Evolutionary conservation across 2,797 vertebrate genomes (phyloP), one percentile per base, ranked within the genome.

Genomic region (Enoplosus armatus): DNA sequence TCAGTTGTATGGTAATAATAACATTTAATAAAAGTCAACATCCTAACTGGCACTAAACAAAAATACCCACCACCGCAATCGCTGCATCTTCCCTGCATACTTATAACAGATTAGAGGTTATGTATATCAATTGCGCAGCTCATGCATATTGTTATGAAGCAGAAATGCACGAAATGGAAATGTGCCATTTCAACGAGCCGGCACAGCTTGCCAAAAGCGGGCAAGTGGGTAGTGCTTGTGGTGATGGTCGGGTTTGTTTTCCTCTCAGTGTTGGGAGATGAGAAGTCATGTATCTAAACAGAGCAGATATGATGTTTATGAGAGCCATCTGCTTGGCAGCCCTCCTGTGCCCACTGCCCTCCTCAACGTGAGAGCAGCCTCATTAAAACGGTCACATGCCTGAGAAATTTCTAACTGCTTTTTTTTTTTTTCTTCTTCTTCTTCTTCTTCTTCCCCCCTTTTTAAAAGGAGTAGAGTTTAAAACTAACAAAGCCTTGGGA

Each of bases 401-500:
- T 93, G 93, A 93, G 93, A 95, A 94, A 93, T 88, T 77, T 91
- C 85, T 83, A 73, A 86, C 90, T 54, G 83, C 86, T 85, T 74
- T 78, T 75, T 86, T 85, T 77, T 82, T 51, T 65, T 74, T 45
- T 51, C n/a, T n/a, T n/a, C n/a, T n/a, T 31, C n/a, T 65, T 53
- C 54, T 60, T 39, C 11, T 48, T 53, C 51, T 51, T 61, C 43
- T 79, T 80, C 68, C 45, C 54, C 63, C 47, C 61, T 54, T 83
- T 89, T 89, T 84, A 87, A 90, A 92, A 91, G 81, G 84, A 89
- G 90, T 86, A 88, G 91, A 94, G 92, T 95, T 95, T 95, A 93
- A 95, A 95, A 94, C 91, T 93, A 94, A 95, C 94, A 93, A 94
- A 95, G 94, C 92, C 94, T 79, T 84, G 91, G 94, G 94, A 95